Conservation (phyloP, 2,113 vertebrate genomes). For the Porphyrio hochstetteri region DNA sequence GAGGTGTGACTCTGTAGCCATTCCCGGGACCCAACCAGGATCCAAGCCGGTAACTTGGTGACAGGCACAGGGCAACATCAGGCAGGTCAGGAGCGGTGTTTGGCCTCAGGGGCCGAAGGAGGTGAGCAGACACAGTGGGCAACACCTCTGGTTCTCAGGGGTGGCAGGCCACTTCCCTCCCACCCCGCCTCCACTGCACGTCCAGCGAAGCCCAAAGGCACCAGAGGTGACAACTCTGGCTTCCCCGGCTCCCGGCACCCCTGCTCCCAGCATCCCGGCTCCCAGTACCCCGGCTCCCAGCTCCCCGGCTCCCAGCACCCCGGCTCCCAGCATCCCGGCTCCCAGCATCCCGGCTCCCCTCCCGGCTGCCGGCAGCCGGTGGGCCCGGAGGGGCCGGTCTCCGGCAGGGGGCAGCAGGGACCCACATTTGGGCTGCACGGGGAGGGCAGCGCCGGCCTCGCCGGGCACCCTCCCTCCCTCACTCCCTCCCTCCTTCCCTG, state of each 20-base stretch:
- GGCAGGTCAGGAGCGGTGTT: background rate
- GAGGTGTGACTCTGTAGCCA: fast-evolving
- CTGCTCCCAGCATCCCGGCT: too few relatives aligned
- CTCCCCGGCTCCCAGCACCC: too few relatives aligned
- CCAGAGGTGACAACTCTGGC: background rate
- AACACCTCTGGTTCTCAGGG: background rate
- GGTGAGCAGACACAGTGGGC: background rate
- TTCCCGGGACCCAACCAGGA: too few relatives aligned
- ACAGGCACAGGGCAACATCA: background rate
- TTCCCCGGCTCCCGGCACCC: too few relatives aligned
- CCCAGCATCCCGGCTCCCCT: too few relatives aligned
- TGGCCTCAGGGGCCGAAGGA: background rate
- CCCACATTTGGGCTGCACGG: background rate
- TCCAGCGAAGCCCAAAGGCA: background rate
- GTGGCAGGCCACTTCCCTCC: background rate
- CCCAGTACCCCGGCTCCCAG: background rate
- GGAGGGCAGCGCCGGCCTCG: background rate
- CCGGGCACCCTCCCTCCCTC: too few relatives aligned
- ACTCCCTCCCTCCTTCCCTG: too few relatives aligned
- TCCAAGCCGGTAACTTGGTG: background rate
- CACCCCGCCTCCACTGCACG: background rate
- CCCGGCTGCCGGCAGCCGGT: background rate
- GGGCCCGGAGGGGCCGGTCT: background rate
- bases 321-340: too few relatives aligned
- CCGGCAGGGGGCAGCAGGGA: constrained; percentile 40